Conservation (phyloP, 2,797 vertebrate genomes). For the Brachyalestes nurse region DNA sequence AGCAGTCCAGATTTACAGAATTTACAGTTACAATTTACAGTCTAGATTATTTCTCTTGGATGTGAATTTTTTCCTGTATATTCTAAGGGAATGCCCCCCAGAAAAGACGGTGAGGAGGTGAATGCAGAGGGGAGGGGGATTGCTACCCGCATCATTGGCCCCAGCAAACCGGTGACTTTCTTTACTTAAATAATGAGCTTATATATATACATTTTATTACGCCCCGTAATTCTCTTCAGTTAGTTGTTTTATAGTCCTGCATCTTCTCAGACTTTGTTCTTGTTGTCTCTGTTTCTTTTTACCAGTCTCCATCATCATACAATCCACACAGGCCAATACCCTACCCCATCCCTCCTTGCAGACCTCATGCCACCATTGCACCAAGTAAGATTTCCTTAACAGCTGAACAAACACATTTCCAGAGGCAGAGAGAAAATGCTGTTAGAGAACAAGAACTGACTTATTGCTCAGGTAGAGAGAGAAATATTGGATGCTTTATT, state of each 20-base stretch:
- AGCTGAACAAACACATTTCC: neutral
- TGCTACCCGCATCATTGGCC: constrained; percentile 91
- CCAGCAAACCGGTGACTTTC: constrained; percentile 90
- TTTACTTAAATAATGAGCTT: neutral
- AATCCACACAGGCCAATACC: constrained; percentile 97
- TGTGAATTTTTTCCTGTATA: neutral
- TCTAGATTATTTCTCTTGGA: no score
- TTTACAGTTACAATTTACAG: no score
- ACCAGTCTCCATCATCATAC: constrained; percentile 92
- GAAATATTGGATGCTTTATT: neutral
- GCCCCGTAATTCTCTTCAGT: neutral
- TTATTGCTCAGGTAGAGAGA: neutral
- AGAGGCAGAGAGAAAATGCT: neutral
- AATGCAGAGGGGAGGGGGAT: constrained; percentile 92
- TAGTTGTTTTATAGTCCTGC: neutral
- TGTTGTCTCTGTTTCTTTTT: constrained; percentile 16
- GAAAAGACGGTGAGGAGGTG: constrained; percentile 91
- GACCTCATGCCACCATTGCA: constrained; percentile 94
- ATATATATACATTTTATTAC: neutral
- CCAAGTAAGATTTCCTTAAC: constrained; percentile 88
- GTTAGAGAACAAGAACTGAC: neutral
- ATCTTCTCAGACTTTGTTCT: neutral
- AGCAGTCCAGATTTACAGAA: neutral
- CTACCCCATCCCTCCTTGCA: constrained; percentile 96
- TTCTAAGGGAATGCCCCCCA: constrained; percentile 82